These are phyloP conservation scores for Chloroceryle amazona DNA, from an alignment of 2,797 vertebrate species.

Conservation along the genomic window DNA sequence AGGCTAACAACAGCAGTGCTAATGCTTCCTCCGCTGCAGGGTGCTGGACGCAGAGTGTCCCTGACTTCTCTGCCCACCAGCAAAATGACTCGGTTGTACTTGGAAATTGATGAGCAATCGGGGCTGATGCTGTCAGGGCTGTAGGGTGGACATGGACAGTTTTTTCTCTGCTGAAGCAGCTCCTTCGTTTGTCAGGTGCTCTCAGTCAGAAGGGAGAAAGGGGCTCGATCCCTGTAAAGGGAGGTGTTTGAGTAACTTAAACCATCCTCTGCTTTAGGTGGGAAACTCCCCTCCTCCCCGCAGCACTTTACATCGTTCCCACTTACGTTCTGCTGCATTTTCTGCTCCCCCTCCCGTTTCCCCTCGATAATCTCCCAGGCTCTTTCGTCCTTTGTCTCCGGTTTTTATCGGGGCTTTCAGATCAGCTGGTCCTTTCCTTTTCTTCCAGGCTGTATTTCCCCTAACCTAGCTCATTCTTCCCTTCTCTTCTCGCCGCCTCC, in stretches of 20 bases:
- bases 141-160: background rate
- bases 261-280: background rate
- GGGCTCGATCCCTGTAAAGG: background rate
- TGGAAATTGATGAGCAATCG: background rate
- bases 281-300: conserved; percentile 47
- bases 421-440: conserved; percentile 55
- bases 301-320: conserved; percentile 27
- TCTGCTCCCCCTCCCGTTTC: conserved; percentile 51
- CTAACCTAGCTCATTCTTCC: conserved; percentile 30
- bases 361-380: conserved; percentile 25
- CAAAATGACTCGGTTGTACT: background rate
- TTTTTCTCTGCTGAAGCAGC: background rate
- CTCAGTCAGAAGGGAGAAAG: background rate
- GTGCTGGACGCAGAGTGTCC: conserved; percentile 10
- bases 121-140: background rate
- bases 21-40: conserved; percentile 47
- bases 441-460: conserved; percentile 46
- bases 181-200: background rate
- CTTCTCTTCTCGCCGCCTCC: background rate
- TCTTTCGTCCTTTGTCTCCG: conserved; percentile 34
- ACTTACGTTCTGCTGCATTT: conserved; percentile 20
- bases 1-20: conserved; percentile 15
- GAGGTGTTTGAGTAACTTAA: background rate
- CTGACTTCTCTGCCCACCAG: conserved; percentile 53
- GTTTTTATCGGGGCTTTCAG: conserved; percentile 51